These are phyloP conservation scores for Pocillopora grandis DNA, from an alignment of 92 coral and sea anemone species.

Conservation along the genomic window DNA sequence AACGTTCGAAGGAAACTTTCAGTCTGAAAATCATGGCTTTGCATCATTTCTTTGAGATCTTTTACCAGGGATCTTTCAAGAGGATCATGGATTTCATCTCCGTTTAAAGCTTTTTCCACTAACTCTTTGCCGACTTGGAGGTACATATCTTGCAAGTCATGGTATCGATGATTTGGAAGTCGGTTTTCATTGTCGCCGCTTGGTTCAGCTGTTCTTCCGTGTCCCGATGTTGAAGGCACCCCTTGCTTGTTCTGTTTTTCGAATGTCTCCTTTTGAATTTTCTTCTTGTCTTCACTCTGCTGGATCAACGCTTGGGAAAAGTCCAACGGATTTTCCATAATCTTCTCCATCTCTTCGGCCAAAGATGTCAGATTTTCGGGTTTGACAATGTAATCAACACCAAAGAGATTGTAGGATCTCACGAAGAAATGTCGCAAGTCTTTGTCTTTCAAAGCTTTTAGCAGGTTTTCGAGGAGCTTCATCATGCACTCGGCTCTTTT, in stretches of 20 bases:
- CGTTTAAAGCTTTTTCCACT: not conserved
- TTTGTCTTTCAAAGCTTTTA: conserved; percentile 45
- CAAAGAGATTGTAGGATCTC: conserved; percentile 58
- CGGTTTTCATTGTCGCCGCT: not conserved
- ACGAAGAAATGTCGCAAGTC: conserved; percentile 62
- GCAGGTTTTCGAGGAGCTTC: conserved; percentile 60
- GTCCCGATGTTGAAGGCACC: not conserved
- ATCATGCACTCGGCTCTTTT: conserved; percentile 72
- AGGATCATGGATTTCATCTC: not conserved
- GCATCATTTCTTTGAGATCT: conserved; percentile 12
- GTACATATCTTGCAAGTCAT: conserved; percentile 10
- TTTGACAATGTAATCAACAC: conserved; percentile 40
- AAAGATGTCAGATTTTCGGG: conserved; percentile 41
- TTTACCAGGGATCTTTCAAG: not conserved
- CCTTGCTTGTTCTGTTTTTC: not conserved
- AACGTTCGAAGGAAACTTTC: not conserved
- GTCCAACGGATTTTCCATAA: conserved; percentile 46
- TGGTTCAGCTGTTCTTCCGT: not conserved
- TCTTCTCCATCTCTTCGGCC: conserved; percentile 47
- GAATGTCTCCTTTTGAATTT: not conserved
- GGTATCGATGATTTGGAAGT: not conserved
- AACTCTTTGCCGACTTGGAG: conserved; percentile 10
- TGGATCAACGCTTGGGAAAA: conserved; percentile 28
- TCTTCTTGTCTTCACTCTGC: not conserved
- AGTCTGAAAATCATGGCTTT: not conserved